Evolutionary conservation across 1,140 invertebrate genomes (phyloP), one percentile per base, ranked within the genome.

Genomic region (Eumaeus atala): DNA sequence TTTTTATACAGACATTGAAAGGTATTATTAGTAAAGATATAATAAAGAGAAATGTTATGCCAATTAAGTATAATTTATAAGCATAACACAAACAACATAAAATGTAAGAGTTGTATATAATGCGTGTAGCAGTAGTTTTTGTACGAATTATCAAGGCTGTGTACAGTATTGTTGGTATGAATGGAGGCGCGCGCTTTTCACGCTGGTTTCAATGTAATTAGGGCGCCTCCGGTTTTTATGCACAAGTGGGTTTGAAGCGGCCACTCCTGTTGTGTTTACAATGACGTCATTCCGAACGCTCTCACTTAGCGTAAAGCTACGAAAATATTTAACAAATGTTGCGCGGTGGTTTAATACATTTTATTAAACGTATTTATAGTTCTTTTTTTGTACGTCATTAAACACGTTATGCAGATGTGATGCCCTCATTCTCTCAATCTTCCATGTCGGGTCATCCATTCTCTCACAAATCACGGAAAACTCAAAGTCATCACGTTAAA

Each of bases 171-270:
- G 59, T 66, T 62, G 58, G 38, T 51, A 70, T 77, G 72, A 77
- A 77, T 71, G 66, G 56, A 49, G 54, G 58, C 53, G 37, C 55
- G 58, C 21, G 70, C 62, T 68, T 76, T 78, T 82, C 67, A 71
- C 62, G 61, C 62, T 66, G 62, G 62, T 61, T 72, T 75, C 74
- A 76, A 76, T 82, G 70, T 79, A 82, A 79, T 82, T 82, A 82
- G 74, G 67, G 66, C 70, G 59, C 58, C 63, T 62, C 64, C 56
- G 53, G 65, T 66, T 77, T 74, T 74, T 75, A 69, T 70, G 64
- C 66, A 68, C 71, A 75, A 78, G 72, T 72, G 68, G 67, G 53
- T 71, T 70, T 72, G 59, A 64, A 73, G 66, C 63, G 62, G 67
- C 54, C 58, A 50, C 56, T 61, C 56, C 65, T 66, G 62, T 69